Base-by-base conservation (phyloP, 1,140 invertebrate species). In the Drosophila busckii region DNA sequence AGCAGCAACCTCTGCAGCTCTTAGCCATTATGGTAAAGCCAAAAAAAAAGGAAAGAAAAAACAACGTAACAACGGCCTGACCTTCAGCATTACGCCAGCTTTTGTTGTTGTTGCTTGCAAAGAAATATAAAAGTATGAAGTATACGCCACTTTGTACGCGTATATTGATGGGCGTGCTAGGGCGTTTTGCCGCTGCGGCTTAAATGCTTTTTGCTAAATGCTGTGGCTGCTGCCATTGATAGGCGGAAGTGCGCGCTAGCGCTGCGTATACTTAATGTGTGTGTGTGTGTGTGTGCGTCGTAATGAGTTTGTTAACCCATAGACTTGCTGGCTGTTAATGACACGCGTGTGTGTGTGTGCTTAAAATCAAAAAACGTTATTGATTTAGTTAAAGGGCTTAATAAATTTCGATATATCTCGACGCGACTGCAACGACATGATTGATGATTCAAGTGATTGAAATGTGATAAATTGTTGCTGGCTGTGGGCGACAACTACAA, bases 241-340 rank as follows among this genome's bases (percentile, higher is more conserved):
- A 68, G 56, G 50, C 61, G 65, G 59, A 82, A 73, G 68, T 80
- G 38, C 17, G 49, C 55, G n/a, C 71, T 58, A 65, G n/a, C 59
- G 38, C 56, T 69, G 58, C 70, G 63, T 38, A 73, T 73, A 64
- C 70, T 58, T 58, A 60, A 75, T 73, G 31, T 55, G 34, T 35
- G 9, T 12, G 35, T 17, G 28, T 16, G 22, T 22, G 10, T 53
- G 26, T 2, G 13, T 8, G 22, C 17, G 38, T 16, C 40, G 46
- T 78, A 76, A 78, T 76, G 71, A 70, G 71, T 76, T 76, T 76
- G 52, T 76, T 70, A 78, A 67, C 71, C 71, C 66, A 67, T 50
- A 52, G 38, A 23, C 31, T 22, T 17, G 6, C 32, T 37, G 20
- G 4, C 34, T 13, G 23, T 19, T n/a, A n/a, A 29, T 15, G 23